A percentile compares a stretch with the other conserved stretches of the same genome.
Conservation (phyloP, 1,140 invertebrate species). For the Papilio xuthus region DNA sequence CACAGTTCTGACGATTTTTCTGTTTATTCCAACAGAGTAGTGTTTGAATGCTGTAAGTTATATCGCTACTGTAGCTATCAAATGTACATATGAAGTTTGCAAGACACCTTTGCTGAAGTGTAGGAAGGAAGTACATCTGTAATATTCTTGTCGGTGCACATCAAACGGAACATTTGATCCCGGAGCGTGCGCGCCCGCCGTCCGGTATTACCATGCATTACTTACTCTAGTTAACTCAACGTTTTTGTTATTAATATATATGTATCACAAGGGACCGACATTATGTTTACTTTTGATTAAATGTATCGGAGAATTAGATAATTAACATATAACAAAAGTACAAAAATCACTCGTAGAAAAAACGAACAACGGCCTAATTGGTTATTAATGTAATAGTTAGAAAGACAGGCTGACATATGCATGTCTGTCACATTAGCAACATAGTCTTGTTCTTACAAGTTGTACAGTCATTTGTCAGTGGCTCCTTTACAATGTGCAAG, state of each 20-base stretch:
- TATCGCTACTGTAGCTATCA: no score
- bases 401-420: background rate
- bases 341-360: background rate
- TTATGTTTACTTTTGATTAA: background rate
- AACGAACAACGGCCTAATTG: no score
- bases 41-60: no score
- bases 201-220: background rate
- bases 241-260: background rate
- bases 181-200: background rate
- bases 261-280: background rate
- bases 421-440: background rate
- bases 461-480: background rate
- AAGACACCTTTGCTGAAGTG: background rate
- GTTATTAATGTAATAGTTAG: background rate
- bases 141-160: slow-evolving; percentile 15
- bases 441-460: slow-evolving; percentile 3
- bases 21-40: no score
- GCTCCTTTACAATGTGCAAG: background rate
- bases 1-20: no score
- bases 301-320: background rate
- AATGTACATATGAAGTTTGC: no score
- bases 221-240: background rate
- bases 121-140: slow-evolving; percentile 1
- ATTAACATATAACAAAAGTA: no score
- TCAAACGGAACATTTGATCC: background rate